phyloP scores from a whole-genome alignment of 2,888 invertebrate genomes.

The Oasisia sp. region DNA sequence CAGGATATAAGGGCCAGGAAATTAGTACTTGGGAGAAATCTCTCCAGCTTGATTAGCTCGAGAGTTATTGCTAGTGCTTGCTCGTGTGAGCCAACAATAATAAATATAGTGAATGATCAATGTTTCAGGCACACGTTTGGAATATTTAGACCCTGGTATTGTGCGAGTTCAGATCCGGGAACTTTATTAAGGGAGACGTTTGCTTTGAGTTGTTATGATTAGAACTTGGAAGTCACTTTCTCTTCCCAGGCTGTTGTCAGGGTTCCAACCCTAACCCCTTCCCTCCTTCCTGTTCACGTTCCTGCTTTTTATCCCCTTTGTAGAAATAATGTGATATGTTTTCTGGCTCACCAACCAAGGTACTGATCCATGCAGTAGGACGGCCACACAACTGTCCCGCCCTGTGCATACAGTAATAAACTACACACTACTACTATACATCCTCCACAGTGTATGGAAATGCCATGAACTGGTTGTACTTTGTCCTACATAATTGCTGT shows the following conservation, averaged over 20 bases:
- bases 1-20: not conserved
- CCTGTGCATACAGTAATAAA: too few species aligned
- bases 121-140: not conserved
- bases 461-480: too few species aligned
- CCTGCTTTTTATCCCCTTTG: not conserved
- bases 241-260: too few species aligned
- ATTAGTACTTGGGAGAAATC: not conserved
- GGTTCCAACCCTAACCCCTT: too few species aligned
- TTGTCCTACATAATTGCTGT: too few species aligned
- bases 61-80: conserved; percentile 13
- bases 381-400: not conserved
- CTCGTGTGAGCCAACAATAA: not conserved
- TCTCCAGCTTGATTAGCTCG: not conserved
- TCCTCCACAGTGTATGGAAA: too few species aligned
- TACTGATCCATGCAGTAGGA: not conserved
- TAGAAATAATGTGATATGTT: not conserved
- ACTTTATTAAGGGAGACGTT: not conserved
- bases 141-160: not conserved
- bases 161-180: not conserved
- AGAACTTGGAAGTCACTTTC: not conserved
- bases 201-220: not conserved
- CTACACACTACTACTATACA: too few species aligned
- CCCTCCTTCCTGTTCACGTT: too few species aligned
- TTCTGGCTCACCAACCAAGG: not conserved
- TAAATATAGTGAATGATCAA: not conserved